Base-by-base conservation (phyloP, 2,113 vertebrate genomes). In the Nettapus auritus region DNA sequence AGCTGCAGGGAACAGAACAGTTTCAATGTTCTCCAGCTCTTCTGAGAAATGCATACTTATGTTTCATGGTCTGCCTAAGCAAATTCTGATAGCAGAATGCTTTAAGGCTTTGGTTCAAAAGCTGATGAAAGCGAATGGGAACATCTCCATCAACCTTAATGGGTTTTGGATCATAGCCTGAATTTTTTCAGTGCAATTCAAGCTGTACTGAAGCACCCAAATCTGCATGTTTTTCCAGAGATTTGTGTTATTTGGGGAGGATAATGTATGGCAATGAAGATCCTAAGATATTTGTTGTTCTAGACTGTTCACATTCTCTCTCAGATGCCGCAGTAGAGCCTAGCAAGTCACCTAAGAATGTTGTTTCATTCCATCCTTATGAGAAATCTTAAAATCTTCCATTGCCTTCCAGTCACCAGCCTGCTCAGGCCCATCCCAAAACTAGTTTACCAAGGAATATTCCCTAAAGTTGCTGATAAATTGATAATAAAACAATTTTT, bases 101-200 rank as follows among this genome's bases (percentile, higher is more conserved):
- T 95, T 79, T 70, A 70, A 86, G 44, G 38, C 11, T 86, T 31
- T 70, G n/a, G 62, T 73, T 88, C 73, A 77, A 91, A 89, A 86
- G 34, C 40, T 70, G 11, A 62, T 85, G 33, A 73, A 88, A 87
- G 70, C 0, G 0, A 74, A 44, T 50, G 20, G 23, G 34, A 89
- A 29, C 46, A 3, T 81, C 44, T 83, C 21, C 56, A 33, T 8
- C 34, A 25, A 88, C 38, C 34, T 77, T 57, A 67, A 2, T 8
- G 31, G 52, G 14, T 46, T 93, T 93, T 93, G 66, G 40, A 85
- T 66, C 56, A 60, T 42, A 93, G 42, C 23, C 48, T 74, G n/a
- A 73, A 88, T n/a, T 80, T 3, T 59, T 86, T 74, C 38, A 48
- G 0, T 31, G 44, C 21, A 66, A 34, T 8, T 56, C 28, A 63